Base-by-base conservation (phyloP, 2,797 vertebrate genomes). In the Neosilurus mollespiculum region DNA sequence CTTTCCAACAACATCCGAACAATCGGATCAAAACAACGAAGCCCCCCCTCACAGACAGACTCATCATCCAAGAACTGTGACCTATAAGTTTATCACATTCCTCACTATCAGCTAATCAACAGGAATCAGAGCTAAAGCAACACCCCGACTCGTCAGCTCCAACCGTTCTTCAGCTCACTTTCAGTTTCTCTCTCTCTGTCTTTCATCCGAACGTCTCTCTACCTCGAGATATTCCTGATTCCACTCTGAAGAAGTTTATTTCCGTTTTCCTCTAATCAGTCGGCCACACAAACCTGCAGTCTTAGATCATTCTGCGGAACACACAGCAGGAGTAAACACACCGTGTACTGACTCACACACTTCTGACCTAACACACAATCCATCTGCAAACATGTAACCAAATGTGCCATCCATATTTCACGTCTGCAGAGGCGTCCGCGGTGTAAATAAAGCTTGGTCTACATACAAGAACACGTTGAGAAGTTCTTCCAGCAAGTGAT, bases 341-440 rank as follows among this genome's bases (percentile, higher is more conserved):
- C 83, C 82, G 24, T 76, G 83, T 86, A 83, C 79, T 72, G 59
- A 84, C 76, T 83, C 88, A 86, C 87, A 71, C 58, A 69, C 49
- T 56, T 76, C 78, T 86, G 83, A 81, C 37, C 67, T 12, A 43
- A 83, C 54, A 77, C 83, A 26, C 83, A 73, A 83, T 85, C 78
- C 81, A 83, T 83, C 83, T 80, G 85, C 86, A 87, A 83, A 73
- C 86, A 88, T 91, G 88, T 85, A 92, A 90, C 87, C 87, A 88
- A 92, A 92, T 93, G 92, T 90, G 89, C n/a, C n/a, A n/a, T n/a
- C 80, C 26, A 77, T 75, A 85, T 85, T 83, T 85, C 75, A 85
- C 83, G 80, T 12, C 75, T 18, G 83, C 15, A 72, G 43, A 61
- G 69, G 20, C 54, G 51, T 67, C 10, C 54, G n/a, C 24, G 49